Conservation (phyloP, 2,113 vertebrate species). For the Hymenochirus boettgeri region DNA sequence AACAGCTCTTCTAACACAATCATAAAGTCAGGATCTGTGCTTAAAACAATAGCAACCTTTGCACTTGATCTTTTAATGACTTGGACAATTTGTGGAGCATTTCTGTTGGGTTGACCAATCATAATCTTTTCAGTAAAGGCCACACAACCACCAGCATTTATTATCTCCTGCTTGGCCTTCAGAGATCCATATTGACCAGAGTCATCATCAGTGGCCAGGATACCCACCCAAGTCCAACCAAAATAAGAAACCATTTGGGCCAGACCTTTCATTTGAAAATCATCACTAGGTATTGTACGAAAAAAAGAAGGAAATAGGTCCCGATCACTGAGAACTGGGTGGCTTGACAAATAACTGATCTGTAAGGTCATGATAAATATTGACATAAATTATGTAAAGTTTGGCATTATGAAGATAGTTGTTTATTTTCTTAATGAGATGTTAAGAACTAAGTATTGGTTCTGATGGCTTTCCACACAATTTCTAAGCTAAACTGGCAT, state of each 20-base stretch:
- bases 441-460: too few relatives aligned
- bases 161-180: background rate
- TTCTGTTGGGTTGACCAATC: background rate
- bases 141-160: slow-evolving; percentile 5
- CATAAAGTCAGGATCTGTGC: background rate
- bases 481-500: too few relatives aligned
- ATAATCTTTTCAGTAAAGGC: slow-evolving; percentile 5
- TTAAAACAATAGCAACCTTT: slow-evolving; percentile 12
- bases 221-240: slow-evolving; percentile 82
- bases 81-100: slow-evolving; percentile 4
- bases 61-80: slow-evolving; percentile 18
- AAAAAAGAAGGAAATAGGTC: slow-evolving; percentile 77
- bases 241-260: slow-evolving; percentile 62
- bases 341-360: slow-evolving; percentile 79
- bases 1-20: slow-evolving; percentile 17
- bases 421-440: too few relatives aligned
- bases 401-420: too few relatives aligned
- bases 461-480: too few relatives aligned
- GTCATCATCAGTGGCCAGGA: slow-evolving; percentile 58
- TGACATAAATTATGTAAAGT: too few relatives aligned
- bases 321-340: slow-evolving; percentile 66
- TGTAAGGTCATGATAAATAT: slow-evolving; percentile 42
- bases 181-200: slow-evolving; percentile 62
- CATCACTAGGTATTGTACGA: slow-evolving; percentile 74
- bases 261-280: slow-evolving; percentile 60